A percentile compares a stretch with the other conserved stretches of the same genome.
phyloP scores from a whole-genome alignment of 2,113 vertebrate genomes.

The Microtus richardsoni region DNA sequence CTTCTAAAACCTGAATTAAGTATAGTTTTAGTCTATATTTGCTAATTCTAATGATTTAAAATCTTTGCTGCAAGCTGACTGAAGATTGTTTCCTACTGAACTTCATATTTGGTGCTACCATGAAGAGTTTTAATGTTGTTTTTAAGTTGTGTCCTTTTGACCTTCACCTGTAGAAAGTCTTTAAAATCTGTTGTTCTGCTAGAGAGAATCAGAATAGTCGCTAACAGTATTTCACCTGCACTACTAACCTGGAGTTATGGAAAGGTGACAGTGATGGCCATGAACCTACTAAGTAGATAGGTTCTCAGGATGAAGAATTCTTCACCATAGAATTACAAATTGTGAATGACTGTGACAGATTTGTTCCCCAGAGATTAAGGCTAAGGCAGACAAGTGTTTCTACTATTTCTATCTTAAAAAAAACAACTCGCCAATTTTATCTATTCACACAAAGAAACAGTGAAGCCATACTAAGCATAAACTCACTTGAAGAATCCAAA shows the following conservation, averaged over 20 bases:
- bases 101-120: background rate
- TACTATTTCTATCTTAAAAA: background rate
- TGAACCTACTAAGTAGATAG: background rate
- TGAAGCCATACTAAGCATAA: background rate
- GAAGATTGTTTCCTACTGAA: conserved; percentile 6
- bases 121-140: background rate
- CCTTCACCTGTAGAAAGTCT: background rate
- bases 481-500: conserved; percentile 31
- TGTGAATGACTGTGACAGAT: background rate
- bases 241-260: background rate
- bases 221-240: background rate
- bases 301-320: background rate
- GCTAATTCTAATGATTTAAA: background rate
- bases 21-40: background rate
- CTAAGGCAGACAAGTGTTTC: conserved; percentile 12
- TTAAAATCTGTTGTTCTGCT: background rate
- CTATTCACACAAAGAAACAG: conserved; percentile 13
- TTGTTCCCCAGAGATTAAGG: background rate
- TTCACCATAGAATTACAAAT: background rate
- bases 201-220: background rate
- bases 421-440: conserved; percentile 4
- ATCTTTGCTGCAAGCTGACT: conserved; percentile 29
- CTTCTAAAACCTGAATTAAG: conserved; percentile 14
- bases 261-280: background rate
- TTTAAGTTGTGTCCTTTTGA: background rate